Base-by-base conservation (phyloP, 2,797 vertebrate species). In the Semaprochilodus insignis region DNA sequence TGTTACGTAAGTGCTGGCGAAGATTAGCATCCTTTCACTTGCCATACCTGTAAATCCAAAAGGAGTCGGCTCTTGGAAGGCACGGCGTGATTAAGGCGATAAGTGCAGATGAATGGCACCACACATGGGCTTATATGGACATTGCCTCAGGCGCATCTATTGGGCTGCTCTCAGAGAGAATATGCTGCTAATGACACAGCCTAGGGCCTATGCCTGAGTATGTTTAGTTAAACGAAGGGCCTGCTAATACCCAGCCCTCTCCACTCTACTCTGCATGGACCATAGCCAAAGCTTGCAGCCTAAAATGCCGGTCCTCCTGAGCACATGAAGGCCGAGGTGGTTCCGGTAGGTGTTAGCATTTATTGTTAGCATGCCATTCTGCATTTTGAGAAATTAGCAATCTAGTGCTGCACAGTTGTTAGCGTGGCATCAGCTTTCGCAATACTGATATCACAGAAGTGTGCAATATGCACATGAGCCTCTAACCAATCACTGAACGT, bases 191-290 rank as follows among this genome's bases (percentile, higher is more conserved):
- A 72, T 77, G 78, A 36, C 36, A 71, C 51, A 15, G 16, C 77
- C 16, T 74, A 71, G 60, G 59, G 52, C 72, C 40, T 34, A 69
- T 51, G 23, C 70, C 25, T 48, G 48, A 81, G 40, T 67, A 34
- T 85, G 72, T 86, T 87, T 84, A 74, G 79, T 76, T 71, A 73
- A 44, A 62, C 6, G 44, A 82, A 82, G 73, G 13, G 82, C 66
- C 72, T 65, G 34, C 81, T 78, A 81, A 73, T 84, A 77, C 69
- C 78, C 27, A 72, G 25, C 57, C 74, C 17, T 74, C 63, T 55
- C 60, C 63, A 52, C 60, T 71, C 65, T 36, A n/a, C 21, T 66
- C 23, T 72, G 27, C 19, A 59, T 69, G 82, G 77, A 84, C 36
- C 40, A 51, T 17, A 36, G 83, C 83, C 52, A 76, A 70, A 78